Percentiles rank a stretch among this genome's conserved stretches.
phyloP scores from a whole-genome alignment of 2,888 invertebrate species.

The Papilio elwesi region DNA sequence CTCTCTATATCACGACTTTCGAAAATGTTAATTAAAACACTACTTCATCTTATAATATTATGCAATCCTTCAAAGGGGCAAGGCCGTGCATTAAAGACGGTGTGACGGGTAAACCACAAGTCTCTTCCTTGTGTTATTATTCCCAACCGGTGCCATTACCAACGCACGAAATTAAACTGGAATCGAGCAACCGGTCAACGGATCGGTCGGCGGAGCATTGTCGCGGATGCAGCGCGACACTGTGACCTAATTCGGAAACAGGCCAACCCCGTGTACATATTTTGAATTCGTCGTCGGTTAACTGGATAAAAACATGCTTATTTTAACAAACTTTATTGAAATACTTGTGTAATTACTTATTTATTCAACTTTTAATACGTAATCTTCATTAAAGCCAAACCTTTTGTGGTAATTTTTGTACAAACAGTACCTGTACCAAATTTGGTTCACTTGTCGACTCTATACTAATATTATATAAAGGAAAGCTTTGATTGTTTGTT shows the following conservation, averaged over 20 bases:
- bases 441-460: no score
- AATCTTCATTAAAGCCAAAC: neutral
- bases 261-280: constrained; percentile 56
- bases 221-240: constrained; percentile 58
- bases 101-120: neutral
- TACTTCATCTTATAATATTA: neutral
- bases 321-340: constrained; percentile 27
- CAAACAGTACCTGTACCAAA: no score
- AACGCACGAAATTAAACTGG: constrained; percentile 17
- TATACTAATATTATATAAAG: no score
- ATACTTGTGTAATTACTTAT: neutral
- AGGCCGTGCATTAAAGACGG: neutral
- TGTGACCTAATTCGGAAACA: constrained; percentile 73
- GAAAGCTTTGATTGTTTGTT: no score
- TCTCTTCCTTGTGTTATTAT: constrained; percentile 4
- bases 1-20: no score
- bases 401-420: neutral
- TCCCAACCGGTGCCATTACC: neutral
- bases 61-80: neutral
- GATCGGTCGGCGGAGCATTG: constrained; percentile 55
- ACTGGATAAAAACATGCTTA: constrained; percentile 42
- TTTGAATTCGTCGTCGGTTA: constrained; percentile 43
- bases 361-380: neutral
- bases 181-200: constrained; percentile 53
- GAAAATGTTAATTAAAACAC: neutral